Conservation (phyloP, 1,140 invertebrate species). For the Psilanteris sp. region DNA sequence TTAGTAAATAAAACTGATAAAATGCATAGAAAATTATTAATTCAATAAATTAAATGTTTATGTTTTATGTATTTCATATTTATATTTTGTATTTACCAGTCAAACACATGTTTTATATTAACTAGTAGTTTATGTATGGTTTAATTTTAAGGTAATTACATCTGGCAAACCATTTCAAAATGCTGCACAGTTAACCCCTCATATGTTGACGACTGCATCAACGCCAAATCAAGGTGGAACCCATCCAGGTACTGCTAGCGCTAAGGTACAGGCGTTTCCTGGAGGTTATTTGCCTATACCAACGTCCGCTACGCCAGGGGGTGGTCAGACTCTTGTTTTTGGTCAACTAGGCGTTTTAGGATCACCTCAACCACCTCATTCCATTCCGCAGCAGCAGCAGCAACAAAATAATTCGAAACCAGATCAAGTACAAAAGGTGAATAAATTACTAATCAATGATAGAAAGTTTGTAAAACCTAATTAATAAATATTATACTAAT, state of each 20-base stretch:
- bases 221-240: constrained; percentile 83
- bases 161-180: constrained; percentile 89
- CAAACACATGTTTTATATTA: too few relatives aligned
- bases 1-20: too few relatives aligned
- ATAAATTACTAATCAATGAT: too few relatives aligned
- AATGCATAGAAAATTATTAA: too few relatives aligned
- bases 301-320: constrained; percentile 87
- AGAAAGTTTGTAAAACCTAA: too few relatives aligned
- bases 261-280: constrained; percentile 80
- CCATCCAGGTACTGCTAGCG: constrained; percentile 84
- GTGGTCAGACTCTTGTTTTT: constrained; percentile 88
- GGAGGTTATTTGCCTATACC: constrained; percentile 85
- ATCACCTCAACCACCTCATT: constrained; percentile 83
- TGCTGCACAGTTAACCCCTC: constrained; percentile 86
- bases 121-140: too few relatives aligned
- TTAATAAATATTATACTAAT: too few relatives aligned
- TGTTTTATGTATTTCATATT: too few relatives aligned
- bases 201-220: constrained; percentile 86
- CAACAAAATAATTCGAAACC: constrained; percentile 74
- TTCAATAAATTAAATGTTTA: too few relatives aligned
- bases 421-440: constrained; percentile 78
- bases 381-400: constrained; percentile 75
- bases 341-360: constrained; percentile 84
- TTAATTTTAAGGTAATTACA: constrained; percentile 83
- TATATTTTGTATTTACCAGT: too few relatives aligned